These are phyloP conservation scores for Drosophila anceps DNA, from an alignment of 2,888 invertebrate genomes.

Conservation along the genomic window DNA sequence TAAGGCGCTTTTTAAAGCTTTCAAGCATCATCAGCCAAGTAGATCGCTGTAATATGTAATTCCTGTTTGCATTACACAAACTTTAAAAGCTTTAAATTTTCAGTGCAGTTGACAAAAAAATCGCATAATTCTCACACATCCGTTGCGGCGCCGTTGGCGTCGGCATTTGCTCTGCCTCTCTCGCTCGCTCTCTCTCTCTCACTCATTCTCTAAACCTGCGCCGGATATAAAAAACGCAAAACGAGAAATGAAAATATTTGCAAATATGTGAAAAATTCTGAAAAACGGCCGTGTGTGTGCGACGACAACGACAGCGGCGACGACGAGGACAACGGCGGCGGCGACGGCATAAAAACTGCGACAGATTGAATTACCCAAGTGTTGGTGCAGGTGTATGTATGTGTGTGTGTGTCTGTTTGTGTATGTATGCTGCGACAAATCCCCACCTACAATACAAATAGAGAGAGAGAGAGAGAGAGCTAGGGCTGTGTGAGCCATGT, in stretches of 20 bases:
- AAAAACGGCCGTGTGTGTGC: conserved; percentile 54
- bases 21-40: background rate
- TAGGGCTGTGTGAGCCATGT: conserved; percentile 19
- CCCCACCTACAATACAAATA: background rate
- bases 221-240: conserved; percentile 52
- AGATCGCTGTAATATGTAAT: background rate
- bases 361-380: conserved; percentile 77
- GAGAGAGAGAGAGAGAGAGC: background rate
- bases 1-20: background rate
- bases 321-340: conserved; percentile 34
- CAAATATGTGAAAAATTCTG: conserved; percentile 76
- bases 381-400: conserved; percentile 37
- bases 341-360: conserved; percentile 58
- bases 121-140: conserved; percentile 41
- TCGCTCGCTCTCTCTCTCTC: background rate
- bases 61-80: conserved; percentile 2
- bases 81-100: conserved; percentile 23
- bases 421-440: conserved; percentile 23
- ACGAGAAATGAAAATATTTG: conserved; percentile 72
- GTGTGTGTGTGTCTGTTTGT: conserved; percentile 25
- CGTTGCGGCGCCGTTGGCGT: conserved; percentile 37
- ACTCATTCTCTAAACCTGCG: conserved; percentile 29
- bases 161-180: conserved; percentile 17
- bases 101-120: conserved; percentile 11
- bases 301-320: conserved; percentile 29